Evolutionary conservation across 2,113 vertebrate species (phyloP), one percentile per base, ranked within the genome.

Genomic region (Ceyx cyanopectus): DNA sequence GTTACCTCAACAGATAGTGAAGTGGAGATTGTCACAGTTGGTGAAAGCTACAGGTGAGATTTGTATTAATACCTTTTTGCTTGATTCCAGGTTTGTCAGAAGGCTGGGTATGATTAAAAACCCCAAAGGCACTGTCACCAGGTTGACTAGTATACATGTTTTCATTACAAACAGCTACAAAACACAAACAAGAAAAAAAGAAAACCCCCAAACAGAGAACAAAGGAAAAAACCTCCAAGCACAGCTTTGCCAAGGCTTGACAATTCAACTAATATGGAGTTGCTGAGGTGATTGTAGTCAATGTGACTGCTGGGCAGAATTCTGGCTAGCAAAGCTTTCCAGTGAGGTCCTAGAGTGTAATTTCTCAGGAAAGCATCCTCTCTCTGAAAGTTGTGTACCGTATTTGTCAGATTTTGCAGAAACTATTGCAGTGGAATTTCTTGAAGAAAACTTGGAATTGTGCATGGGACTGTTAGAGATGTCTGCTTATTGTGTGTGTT

Each of bases 1-100:
- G 99, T 99, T 97, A 99, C 99, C 94, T 99, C 99, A 94, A 99
- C 99, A 18, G 99, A 99, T 87, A 99, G 99, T 40, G 99, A 99
- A 97, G 99, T 99, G 81, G 99, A 99, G 97, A 99, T 99, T 37
- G 99, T 99, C 85, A 99, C 99, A 26, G 98, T 99, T 63, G 99
- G 99, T 94, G 99, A 99, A 94, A 98, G 98, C 90, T 99, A 98
- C 97, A 98, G 99, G 99, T 99, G 93, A 96, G 97, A 37, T 75
- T 50, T 63, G 17, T 50, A 4, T 69, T 68, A 32, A 68, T 70
- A 3, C 8, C 14, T 2, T 79, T 73, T 40, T 53, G 5, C 20
- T 86, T 75, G 41, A 48, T 10, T 81, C 11, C 21, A 17, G 2
- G 34, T 75, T 87, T 65, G 45, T 72, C 21, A 18, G 15, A 50